A percentile compares a stretch with the other conserved stretches of the same genome.
phyloP scores from a whole-genome alignment of 2,797 vertebrate species.

The Micromesistius poutassou region DNA sequence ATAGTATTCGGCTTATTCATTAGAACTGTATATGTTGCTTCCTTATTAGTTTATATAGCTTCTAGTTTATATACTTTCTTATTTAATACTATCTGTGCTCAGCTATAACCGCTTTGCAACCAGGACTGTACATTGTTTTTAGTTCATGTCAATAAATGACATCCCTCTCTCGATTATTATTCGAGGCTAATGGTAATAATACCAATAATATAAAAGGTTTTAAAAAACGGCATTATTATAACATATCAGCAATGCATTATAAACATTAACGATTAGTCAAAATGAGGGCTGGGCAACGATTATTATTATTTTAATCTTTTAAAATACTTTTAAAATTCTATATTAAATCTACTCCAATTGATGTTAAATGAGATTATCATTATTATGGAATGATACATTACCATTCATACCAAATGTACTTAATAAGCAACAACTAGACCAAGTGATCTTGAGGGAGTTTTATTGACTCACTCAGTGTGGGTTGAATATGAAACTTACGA shows the following conservation, averaged over 20 bases:
- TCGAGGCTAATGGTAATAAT: not conserved
- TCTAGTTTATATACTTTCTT: not conserved
- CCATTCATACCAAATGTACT: too few species aligned
- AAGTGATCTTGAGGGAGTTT: too few species aligned
- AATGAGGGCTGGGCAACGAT: not conserved
- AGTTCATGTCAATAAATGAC: not conserved
- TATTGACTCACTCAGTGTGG: too few species aligned
- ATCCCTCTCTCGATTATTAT: not conserved
- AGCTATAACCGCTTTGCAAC: not conserved
- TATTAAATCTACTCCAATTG: too few species aligned
- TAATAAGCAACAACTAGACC: too few species aligned
- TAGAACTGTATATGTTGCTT: not conserved
- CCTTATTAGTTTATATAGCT: not conserved
- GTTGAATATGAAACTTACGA: too few species aligned
- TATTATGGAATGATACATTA: too few species aligned
- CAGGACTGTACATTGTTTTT: not conserved
- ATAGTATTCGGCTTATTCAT: not conserved
- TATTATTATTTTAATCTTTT: too few species aligned
- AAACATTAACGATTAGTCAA: not conserved
- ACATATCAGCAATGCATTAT: not conserved
- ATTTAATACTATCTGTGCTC: not conserved
- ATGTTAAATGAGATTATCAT: too few species aligned
- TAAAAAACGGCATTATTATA: not conserved
- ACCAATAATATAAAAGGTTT: not conserved
- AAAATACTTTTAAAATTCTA: too few species aligned